Percentiles rank a stretch among this genome's conserved stretches.
Evolutionary conservation across 2,113 vertebrate species (phyloP).

Genomic region (Lasiurus borealis): DNA sequence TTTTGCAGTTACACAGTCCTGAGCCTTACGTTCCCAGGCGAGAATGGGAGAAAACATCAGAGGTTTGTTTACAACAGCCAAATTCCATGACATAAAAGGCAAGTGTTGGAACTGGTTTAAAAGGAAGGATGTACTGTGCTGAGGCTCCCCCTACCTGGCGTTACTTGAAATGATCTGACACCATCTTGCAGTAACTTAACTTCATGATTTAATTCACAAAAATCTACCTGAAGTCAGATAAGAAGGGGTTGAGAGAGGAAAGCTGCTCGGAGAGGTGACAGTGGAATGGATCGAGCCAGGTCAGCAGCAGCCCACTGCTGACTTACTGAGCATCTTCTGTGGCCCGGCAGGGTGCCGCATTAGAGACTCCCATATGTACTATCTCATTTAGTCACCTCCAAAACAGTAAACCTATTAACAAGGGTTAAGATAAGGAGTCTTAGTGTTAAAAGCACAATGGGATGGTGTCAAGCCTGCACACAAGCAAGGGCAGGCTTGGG

Average conservation of each 20-base stretch:
- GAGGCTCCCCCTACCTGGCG: neutral
- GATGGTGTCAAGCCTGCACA: neutral
- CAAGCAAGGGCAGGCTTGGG: neutral
- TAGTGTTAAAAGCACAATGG: neutral
- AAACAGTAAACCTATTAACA: neutral
- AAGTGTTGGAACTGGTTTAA: neutral
- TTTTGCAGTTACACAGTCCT: slow-evolving; percentile 75
- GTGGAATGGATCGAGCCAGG: neutral
- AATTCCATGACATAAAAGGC: neutral
- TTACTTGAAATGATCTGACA: slow-evolving; percentile 68
- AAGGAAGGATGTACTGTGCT: slow-evolving; percentile 41
- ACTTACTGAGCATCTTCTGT: too few species aligned
- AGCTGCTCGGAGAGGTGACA: neutral
- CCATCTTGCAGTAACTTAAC: slow-evolving; percentile 80
- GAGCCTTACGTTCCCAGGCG: slow-evolving; percentile 67
- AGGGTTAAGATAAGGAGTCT: neutral
- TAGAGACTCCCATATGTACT: accelerated
- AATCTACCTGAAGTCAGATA: neutral
- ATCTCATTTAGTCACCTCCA: neutral
- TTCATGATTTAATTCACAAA: slow-evolving; percentile 42
- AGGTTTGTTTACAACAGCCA: neutral
- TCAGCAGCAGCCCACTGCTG: too few species aligned
- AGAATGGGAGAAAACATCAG: slow-evolving; percentile 54
- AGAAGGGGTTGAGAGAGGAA: neutral
- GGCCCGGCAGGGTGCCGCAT: accelerated